These are phyloP conservation scores for Sclerurus mexicanus DNA, from an alignment of 2,113 vertebrate species.

Conservation along the genomic window DNA sequence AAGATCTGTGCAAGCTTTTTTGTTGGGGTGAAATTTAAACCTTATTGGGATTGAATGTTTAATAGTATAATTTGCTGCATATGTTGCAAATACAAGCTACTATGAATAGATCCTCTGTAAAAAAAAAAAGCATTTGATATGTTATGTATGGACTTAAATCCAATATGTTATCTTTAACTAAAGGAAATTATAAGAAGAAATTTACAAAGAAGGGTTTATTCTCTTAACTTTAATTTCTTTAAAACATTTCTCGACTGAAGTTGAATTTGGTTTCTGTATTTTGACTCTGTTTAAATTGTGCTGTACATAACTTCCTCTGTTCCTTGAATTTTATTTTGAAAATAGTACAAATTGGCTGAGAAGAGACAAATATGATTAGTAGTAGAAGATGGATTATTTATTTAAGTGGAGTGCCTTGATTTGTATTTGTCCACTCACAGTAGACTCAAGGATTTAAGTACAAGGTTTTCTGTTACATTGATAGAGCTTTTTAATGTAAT, in stretches of 20 bases:
- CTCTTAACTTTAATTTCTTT: conserved; percentile 45
- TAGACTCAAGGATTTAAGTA: neutral
- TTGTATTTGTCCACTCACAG: neutral
- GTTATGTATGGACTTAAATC: conserved; percentile 58
- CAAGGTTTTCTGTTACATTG: neutral
- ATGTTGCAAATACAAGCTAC: conserved; percentile 48
- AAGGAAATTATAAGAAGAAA: conserved; percentile 49
- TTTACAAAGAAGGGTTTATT: conserved; percentile 38
- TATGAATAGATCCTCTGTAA: conserved; percentile 68
- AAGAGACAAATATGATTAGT: neutral
- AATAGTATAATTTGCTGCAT: conserved; percentile 71
- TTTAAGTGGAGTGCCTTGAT: neutral
- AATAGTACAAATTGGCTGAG: conserved; percentile 15
- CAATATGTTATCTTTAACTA: conserved; percentile 58
- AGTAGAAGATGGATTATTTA: conserved; percentile 14
- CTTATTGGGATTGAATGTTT: conserved; percentile 73
- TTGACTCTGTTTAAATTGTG: neutral
- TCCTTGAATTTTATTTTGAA: conserved; percentile 17
- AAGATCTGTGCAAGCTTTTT: conserved; percentile 43
- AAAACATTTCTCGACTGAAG: conserved; percentile 1
- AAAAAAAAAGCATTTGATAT: conserved; percentile 53
- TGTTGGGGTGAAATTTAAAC: conserved; percentile 66
- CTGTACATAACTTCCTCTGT: neutral
- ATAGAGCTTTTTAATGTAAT: neutral
- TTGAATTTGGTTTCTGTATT: conserved; percentile 20